A percentile compares a stretch with the other conserved stretches of the same genome.
Evolutionary conservation across 2,888 invertebrate genomes (phyloP).

Genomic region (Xestia ashworthii): DNA sequence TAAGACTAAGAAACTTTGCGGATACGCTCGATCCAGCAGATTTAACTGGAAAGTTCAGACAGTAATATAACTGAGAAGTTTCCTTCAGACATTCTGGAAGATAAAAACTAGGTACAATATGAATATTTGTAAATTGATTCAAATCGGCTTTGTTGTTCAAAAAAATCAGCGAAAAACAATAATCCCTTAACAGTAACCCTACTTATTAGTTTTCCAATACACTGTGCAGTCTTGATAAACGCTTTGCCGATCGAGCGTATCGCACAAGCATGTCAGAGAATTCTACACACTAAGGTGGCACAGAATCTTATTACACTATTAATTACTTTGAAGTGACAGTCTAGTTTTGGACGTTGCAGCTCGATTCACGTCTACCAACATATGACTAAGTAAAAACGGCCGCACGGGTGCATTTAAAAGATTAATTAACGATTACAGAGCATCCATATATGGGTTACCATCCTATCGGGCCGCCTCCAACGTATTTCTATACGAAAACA

Average conservation of each 20-base stretch:
- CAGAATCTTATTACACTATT: conserved; percentile 35
- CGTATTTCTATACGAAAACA: too few species aligned
- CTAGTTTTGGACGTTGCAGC: conserved; percentile 5
- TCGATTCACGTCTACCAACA: conserved; percentile 16
- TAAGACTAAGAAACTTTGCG: too few species aligned
- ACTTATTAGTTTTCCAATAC: too few species aligned
- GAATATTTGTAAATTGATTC: background rate
- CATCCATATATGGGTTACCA: background rate
- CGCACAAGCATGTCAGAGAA: background rate
- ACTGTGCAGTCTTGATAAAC: background rate
- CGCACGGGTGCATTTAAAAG: background rate
- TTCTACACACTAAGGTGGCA: conserved; percentile 37
- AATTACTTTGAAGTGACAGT: conserved; percentile 14
- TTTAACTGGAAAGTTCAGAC: background rate
- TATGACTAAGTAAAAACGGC: background rate
- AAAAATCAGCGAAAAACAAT: background rate
- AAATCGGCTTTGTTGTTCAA: background rate
- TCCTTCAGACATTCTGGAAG: background rate
- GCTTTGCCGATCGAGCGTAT: conserved; percentile 15
- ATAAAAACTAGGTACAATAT: background rate
- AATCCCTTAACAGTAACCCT: too few species aligned
- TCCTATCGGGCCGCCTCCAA: too few species aligned
- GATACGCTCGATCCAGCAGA: conserved; percentile 9
- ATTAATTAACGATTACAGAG: background rate
- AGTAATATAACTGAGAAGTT: background rate